Conservation (phyloP, 2,113 vertebrate species). For the Ciconia stormi region DNA sequence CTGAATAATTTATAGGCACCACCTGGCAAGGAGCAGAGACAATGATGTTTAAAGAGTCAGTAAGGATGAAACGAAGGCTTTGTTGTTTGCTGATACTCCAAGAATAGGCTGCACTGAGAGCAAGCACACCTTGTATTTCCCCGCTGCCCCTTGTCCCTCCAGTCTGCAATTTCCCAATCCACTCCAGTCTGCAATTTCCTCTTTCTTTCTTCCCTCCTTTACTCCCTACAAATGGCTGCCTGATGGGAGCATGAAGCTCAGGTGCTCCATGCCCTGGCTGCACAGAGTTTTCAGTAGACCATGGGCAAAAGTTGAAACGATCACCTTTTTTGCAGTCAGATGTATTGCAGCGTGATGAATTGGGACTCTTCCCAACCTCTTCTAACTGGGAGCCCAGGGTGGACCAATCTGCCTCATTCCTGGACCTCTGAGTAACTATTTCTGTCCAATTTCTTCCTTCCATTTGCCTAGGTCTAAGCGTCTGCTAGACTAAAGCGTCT, state of each 20-base stretch:
- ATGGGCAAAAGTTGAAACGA: background rate
- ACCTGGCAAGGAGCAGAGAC: background rate
- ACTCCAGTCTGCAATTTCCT: background rate
- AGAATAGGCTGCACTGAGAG: background rate
- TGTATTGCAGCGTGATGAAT: background rate
- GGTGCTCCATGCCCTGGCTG: background rate
- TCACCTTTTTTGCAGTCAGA: background rate
- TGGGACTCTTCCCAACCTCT: background rate
- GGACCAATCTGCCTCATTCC: background rate
- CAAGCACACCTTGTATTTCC: background rate
- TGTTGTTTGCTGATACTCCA: background rate
- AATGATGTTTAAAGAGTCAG: background rate
- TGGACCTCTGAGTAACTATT: background rate
- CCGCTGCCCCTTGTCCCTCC: background rate
- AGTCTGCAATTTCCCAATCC: background rate
- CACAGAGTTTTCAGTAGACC: background rate
- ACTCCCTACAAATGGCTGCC: background rate
- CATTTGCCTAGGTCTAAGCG: background rate
- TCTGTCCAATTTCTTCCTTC: background rate
- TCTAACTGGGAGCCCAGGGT: background rate
- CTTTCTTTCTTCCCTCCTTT: background rate
- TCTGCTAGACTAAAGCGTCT: background rate
- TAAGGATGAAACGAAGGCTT: background rate
- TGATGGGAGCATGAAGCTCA: fast-evolving
- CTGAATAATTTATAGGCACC: conserved; percentile 48